Conservation (phyloP, 2,888 invertebrate species). For the Andrena hattorfiana region DNA sequence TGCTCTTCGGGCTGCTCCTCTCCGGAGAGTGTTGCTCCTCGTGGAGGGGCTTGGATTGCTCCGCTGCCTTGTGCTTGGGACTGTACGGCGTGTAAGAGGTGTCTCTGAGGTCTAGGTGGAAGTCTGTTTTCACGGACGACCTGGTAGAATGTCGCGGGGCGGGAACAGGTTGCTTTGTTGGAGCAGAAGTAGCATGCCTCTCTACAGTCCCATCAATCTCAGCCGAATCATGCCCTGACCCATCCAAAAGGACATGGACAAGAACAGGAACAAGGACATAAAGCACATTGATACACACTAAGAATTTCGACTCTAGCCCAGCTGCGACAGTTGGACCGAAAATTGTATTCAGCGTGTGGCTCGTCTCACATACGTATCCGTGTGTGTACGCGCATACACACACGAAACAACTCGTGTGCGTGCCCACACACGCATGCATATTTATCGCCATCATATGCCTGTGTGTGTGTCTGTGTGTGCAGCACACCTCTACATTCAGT, state of each 20-base stretch:
- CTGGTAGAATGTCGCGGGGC: slow-evolving; percentile 81
- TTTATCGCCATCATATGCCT: slow-evolving; percentile 36
- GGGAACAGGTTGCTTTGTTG: slow-evolving; percentile 83
- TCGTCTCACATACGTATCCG: slow-evolving; percentile 58
- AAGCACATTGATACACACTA: slow-evolving; percentile 85
- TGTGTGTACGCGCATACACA: slow-evolving; percentile 59
- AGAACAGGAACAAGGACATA: slow-evolving; percentile 85
- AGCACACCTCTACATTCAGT: slow-evolving; percentile 60
- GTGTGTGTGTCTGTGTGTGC: slow-evolving; percentile 63
- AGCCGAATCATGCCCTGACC: slow-evolving; percentile 85
- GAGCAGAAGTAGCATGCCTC: slow-evolving; percentile 84
- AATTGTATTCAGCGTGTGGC: slow-evolving; percentile 71
- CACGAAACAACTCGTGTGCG: slow-evolving; percentile 61
- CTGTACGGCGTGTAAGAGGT: slow-evolving; percentile 66
- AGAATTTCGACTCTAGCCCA: slow-evolving; percentile 82
- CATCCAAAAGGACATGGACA: slow-evolving; percentile 85
- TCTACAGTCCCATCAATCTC: slow-evolving; percentile 85
- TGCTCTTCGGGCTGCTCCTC: slow-evolving; percentile 81
- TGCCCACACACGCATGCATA: slow-evolving; percentile 58
- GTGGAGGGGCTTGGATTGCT: slow-evolving; percentile 57
- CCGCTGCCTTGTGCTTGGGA: slow-evolving; percentile 70
- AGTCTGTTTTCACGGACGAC: slow-evolving; percentile 78
- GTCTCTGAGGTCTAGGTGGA: slow-evolving; percentile 79
- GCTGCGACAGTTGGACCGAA: slow-evolving; percentile 76
- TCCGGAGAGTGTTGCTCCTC: slow-evolving; percentile 47